Base-by-base conservation (phyloP, 2,888 invertebrate genomes). In the Patella caerulea region DNA sequence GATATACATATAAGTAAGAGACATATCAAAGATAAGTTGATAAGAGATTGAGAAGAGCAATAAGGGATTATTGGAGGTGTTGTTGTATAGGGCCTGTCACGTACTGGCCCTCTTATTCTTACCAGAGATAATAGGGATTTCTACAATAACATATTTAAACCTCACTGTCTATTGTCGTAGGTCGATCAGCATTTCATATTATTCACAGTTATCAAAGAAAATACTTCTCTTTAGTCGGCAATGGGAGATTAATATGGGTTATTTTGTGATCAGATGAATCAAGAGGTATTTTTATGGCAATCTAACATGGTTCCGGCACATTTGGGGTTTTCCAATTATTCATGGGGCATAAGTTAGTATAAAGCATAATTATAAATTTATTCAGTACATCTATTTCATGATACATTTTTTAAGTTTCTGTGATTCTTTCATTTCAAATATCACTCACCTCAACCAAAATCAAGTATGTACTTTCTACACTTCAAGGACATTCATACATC, bases 131-230 rank as follows among this genome's bases (percentile, higher is more conserved):
- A 65, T 45, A 9, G 24, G 65, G 65, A 24, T 65, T 65, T 19
- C 65, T n/a, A 65, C 65, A 65, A 65, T 65, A 65, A 65, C 65
- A 65, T 65, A 65, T 19, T 24, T 65, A 65, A 65, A 65, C 65
- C 19, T 65, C 24, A 65, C 19, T 65, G 24, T 65, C 19, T 14
- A 65, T 65, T 65, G 65, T 65, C 24, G 3, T 12, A 24, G 24
- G 19, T 65, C 65, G 19, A 65, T 19, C 19, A 65, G 19, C 24
- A 65, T 65, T 12, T 19, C 19, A 24, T 65, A 65, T 65, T 65
- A 65, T 65, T 65, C 24, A 15, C 19, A 24, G 19, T 65, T 65
- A 24, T 65, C 65, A 65, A 65, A 65, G 24, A 65, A 24, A 65
- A 65, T 65, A 65, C 11, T 65, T 65, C 65, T 65, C 24, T 65